A percentile compares a stretch with the other conserved stretches of the same genome.
Conservation (phyloP, 2,888 invertebrate genomes). For the Nomada lathburiana region DNA sequence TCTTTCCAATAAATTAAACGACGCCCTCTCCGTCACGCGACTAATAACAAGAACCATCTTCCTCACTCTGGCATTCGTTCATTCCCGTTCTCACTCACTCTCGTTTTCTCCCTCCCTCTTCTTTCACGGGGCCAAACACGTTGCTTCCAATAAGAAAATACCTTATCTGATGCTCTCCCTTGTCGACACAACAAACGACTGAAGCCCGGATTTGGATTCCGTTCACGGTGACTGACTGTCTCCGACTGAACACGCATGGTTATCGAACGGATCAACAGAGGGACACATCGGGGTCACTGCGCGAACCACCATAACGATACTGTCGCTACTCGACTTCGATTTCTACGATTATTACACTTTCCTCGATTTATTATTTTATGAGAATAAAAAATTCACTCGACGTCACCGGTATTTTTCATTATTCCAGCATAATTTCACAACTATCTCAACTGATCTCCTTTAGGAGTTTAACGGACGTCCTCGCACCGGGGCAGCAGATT, state of each 20-base stretch:
- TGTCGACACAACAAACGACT: conserved; percentile 8
- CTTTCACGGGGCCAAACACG: conserved; percentile 42
- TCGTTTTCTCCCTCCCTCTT: conserved; percentile 1
- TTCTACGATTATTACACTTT: neutral
- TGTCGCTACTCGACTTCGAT: neutral
- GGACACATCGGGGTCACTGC: neutral
- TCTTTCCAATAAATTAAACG: neutral
- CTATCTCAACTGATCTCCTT: too few relatives aligned
- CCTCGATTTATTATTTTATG: too few relatives aligned
- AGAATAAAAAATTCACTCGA: too few relatives aligned
- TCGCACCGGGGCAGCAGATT: too few relatives aligned
- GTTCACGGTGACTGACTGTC: conserved; percentile 8
- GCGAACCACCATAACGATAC: neutral
- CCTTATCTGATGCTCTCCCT: conserved; percentile 24
- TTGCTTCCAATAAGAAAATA: conserved; percentile 57
- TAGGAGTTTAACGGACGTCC: too few relatives aligned
- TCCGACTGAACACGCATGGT: neutral
- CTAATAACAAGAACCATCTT: conserved; percentile 29
- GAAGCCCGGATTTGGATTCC: conserved; percentile 8
- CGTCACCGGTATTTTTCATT: too few relatives aligned
- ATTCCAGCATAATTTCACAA: too few relatives aligned
- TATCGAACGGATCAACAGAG: neutral
- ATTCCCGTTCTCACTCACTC: conserved; percentile 13
- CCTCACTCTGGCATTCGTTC: conserved; percentile 11
- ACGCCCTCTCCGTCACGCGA: neutral